Percentiles rank a stretch among this genome's conserved stretches.
Conservation (phyloP, 2,888 invertebrate species). For the Pycnomerus fuliginosus region DNA sequence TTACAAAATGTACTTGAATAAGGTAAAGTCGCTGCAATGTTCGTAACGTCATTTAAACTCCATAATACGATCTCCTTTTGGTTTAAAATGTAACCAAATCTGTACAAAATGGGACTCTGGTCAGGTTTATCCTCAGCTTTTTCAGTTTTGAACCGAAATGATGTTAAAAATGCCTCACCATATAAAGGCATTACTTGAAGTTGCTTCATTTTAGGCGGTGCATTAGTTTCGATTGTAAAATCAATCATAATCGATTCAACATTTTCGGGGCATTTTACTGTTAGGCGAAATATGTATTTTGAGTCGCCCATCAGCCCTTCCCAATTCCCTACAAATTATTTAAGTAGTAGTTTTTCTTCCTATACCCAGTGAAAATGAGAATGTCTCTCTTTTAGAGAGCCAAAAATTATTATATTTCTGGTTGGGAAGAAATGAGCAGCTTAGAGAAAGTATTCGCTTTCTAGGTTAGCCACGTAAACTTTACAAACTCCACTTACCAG, state of each 20-base stretch:
- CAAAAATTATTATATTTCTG: no score
- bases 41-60: slow-evolving; percentile 10
- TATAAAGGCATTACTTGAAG: slow-evolving; percentile 11
- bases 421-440: no score
- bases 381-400: no score
- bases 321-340: slow-evolving; percentile 7
- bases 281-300: slow-evolving; percentile 18
- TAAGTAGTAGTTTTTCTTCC: no score
- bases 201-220: slow-evolving; percentile 5
- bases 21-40: slow-evolving; percentile 12
- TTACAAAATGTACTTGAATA: slow-evolving; percentile 20
- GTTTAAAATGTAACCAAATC: slow-evolving; percentile 18
- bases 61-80: slow-evolving; percentile 5
- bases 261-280: slow-evolving; percentile 14
- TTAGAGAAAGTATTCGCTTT: neutral
- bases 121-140: slow-evolving; percentile 11
- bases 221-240: slow-evolving; percentile 12
- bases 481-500: slow-evolving; percentile 1
- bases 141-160: slow-evolving; percentile 14
- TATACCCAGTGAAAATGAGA: no score
- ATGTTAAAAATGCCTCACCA: slow-evolving; percentile 21
- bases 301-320: slow-evolving; percentile 17
- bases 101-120: slow-evolving; percentile 19
- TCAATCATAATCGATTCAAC: slow-evolving; percentile 7
- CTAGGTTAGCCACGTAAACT: neutral